These are phyloP conservation scores for Diloba caeruleocephala DNA, from an alignment of 2,888 invertebrate genomes.

Conservation along the genomic window DNA sequence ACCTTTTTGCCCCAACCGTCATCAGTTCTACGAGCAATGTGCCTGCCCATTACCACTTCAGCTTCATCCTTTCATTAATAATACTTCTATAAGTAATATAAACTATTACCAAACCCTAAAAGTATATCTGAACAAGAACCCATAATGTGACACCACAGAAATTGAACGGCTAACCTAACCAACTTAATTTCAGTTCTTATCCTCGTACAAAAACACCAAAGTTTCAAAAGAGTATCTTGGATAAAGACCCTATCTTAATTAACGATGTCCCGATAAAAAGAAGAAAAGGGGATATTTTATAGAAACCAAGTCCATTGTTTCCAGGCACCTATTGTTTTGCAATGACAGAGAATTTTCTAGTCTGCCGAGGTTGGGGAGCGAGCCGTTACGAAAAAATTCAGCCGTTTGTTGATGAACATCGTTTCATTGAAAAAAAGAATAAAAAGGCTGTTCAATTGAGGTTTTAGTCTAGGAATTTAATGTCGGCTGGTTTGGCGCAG, in stretches of 20 bases:
- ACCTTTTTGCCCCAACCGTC: no score
- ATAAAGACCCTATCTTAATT: slow-evolving; percentile 54
- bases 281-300: slow-evolving; percentile 49
- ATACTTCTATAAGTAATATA: background rate
- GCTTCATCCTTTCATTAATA: background rate
- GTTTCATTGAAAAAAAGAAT: slow-evolving; percentile 23
- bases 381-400: slow-evolving; percentile 40
- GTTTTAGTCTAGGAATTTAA: background rate
- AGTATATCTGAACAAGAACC: slow-evolving; percentile 4
- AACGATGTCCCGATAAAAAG: slow-evolving; percentile 53
- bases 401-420: slow-evolving; percentile 26
- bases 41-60: no score
- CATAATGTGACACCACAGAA: slow-evolving; percentile 1
- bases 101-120: slow-evolving; percentile 1
- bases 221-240: slow-evolving; percentile 45
- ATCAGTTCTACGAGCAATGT: no score
- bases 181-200: slow-evolving; percentile 37
- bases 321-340: slow-evolving; percentile 47
- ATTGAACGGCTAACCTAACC: slow-evolving; percentile 8
- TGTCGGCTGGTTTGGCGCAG: background rate
- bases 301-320: slow-evolving; percentile 47
- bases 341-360: slow-evolving; percentile 53
- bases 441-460: slow-evolving; percentile 9
- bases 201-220: slow-evolving; percentile 37
- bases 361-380: slow-evolving; percentile 31